Evolutionary conservation across 1,140 invertebrate species (phyloP), one percentile per base, ranked within the genome.

Genomic region (Chlorops oryzae): DNA sequence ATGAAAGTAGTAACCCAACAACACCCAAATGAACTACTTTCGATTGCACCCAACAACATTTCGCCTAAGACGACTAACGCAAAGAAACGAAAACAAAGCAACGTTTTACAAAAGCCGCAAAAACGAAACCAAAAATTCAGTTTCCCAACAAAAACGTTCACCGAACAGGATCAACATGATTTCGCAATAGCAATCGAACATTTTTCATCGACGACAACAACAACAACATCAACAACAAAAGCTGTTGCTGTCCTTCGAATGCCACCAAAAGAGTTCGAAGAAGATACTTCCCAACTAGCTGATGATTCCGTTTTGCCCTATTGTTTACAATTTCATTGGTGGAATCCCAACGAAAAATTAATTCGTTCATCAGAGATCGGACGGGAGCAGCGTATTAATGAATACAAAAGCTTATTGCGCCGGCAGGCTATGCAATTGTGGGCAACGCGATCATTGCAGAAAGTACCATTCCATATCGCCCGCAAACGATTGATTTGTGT

Each of bases 381-480:
- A 27, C 55, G 63, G 0, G 69, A 72, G 50, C 57, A 69, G 47
- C 59, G 68, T 21, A 70, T 72, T 47, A 63, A 61, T 0, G 40
- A 57, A n/a, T 54, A 58, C 5, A 67, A 67, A 6, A 56, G 54
- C 6, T 20, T 59, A 10, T 42, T 72, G 18, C 57, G 59, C 3
- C 57, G 65, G 0, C 68, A 72, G 35, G 69, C 69, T 0, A 25
- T 71, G 32, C 69, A 72, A 44, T n/a, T 66, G 15, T 52, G 63
- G 3, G 59, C 63, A 2, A 65, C 59, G 3, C 52, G 59, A 3
- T 52, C 63, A 15, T 34, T 70, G 21, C 63, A 65, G 48, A 57
- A 62, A 37, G 12, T 55, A 35, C 62, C 66, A 2, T 48, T 69
- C 51, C 49, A 56, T 24, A 54, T 57, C 18, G 67, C 68, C 0